Evolutionary conservation across 2,113 vertebrate genomes (phyloP), one percentile per base, ranked within the genome.

Genomic region (Saccopteryx leptura): DNA sequence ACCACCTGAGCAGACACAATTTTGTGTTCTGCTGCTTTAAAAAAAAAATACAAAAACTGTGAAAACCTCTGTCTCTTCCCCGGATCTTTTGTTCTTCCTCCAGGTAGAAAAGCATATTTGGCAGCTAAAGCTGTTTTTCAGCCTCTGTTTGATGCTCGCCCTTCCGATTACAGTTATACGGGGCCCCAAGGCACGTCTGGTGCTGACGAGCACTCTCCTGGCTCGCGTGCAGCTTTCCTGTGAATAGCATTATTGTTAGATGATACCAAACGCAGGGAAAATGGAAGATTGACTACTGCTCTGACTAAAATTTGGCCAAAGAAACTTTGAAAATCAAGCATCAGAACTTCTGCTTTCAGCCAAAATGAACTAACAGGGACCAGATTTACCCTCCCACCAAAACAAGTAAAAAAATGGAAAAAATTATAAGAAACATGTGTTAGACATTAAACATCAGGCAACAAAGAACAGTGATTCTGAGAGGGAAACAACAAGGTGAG

Each of bases 241-340:
- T 96, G 97, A 97, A 93, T 82, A 81, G 90, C 92, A 14, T 88
- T 68, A 91, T 96, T 93, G 91, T 97, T 96, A 18, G 10, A 50
- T 18, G 76, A 68, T 60, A 28, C 28, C 39, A 75, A 78, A 61
- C 2, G 52, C 93, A 31, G 85, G 85, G 52, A 26, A 82, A 84
- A 4, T 31, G 72, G 90, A 23, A 82, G 94, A 24, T 0, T 56
- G 75, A 46, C 86, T 75, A 9, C 58, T 18, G 83, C 46, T 28
- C 78, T 31, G 71, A 68, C 71, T 69, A 21, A 63, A 91, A 26
- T 33, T 4, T 78, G 88, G 85, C 95, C 72, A 2, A 33, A 48
- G 81, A 33, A 39, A 61, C 66, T 83, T 60, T 88, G 81, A 76
- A 76, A 31, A 48, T 19, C 81, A 31, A 48, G 75, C 39, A 4